Base-by-base conservation (phyloP, 1,140 invertebrate species). In the Scaptodrosophila lebanonensis region DNA sequence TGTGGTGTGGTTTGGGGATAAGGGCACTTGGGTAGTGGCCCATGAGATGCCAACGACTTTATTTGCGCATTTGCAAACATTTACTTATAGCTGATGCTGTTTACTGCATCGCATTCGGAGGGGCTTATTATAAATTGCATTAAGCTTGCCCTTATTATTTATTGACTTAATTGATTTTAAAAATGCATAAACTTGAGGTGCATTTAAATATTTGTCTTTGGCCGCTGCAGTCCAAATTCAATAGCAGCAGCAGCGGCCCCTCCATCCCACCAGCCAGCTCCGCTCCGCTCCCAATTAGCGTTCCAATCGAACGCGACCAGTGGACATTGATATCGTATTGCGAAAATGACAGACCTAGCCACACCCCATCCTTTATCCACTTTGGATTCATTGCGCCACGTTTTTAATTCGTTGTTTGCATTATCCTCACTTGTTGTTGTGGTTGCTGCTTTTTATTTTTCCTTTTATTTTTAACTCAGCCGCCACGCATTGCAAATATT, bases 101-200 rank as follows among this genome's bases (percentile, higher is more conserved):
- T 53, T 62, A 52, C 36, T 48, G 3, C 5, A 30, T 57, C 7
- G n/a, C 48, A 38, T 12, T 40, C 36, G 13, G 27, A 51, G 35
- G n/a, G 36, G 35, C 32, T 50, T 59, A 72, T 66, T 58, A 61
- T 67, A 60, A 84, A 82, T 75, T 79, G 76, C 69, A 82, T 82
- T 82, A 82, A 82, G 66, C 47, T 42, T 54, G 62, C 57, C 66
- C 57, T 82, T 82, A 82, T 82, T 82, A 82, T 82, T 82, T 82
- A 82, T 82, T 76, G 79, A 85, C 71, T 83, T 83, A 83, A 85
- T 85, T 85, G 83, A 85, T 85, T 85, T 85, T 85, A 85, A 85
- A 85, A 83, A 85, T 85, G 83, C 73, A 85, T 85, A 84, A 85
- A 85, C 66, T 67, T 71, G 73, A 51, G 66, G 48, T 64, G 69